Evolutionary conservation across 2,113 vertebrate genomes (phyloP).

Genomic region (Scophthalmus maximus): DNA sequence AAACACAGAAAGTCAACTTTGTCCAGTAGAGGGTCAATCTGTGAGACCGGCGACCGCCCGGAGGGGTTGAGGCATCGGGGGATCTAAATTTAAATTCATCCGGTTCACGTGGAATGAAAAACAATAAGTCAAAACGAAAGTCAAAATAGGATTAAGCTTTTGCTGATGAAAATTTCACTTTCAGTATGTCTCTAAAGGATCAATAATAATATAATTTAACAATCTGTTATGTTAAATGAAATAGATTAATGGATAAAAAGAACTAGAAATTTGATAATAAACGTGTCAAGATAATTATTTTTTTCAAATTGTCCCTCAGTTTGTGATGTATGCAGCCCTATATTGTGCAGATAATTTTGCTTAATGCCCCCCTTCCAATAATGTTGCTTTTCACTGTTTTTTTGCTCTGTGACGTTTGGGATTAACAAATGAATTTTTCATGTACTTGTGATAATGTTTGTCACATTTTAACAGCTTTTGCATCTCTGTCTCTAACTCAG

Average conservation of each 20-base stretch:
- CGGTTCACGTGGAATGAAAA: too few species aligned
- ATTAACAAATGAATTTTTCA: not conserved
- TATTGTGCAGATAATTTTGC: not conserved
- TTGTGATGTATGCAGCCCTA: not conserved
- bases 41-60: too few species aligned
- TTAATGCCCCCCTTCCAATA: not conserved
- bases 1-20: too few species aligned
- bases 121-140: too few species aligned
- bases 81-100: too few species aligned
- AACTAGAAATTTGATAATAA: not conserved
- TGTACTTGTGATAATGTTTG: not conserved
- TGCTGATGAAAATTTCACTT: not conserved
- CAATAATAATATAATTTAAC: not conserved
- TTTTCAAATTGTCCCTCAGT: not conserved
- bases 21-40: too few species aligned
- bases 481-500: not conserved
- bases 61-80: too few species aligned
- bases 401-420: not conserved
- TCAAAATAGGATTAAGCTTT: not conserved
- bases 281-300: not conserved
- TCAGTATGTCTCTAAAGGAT: not conserved
- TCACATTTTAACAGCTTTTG: not conserved
- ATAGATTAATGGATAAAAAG: not conserved
- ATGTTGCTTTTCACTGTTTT: not conserved
- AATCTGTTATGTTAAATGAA: not conserved